phyloP scores from a whole-genome alignment of 92 coral and sea anemone genomes.

The Micromussa lordhowensis region DNA sequence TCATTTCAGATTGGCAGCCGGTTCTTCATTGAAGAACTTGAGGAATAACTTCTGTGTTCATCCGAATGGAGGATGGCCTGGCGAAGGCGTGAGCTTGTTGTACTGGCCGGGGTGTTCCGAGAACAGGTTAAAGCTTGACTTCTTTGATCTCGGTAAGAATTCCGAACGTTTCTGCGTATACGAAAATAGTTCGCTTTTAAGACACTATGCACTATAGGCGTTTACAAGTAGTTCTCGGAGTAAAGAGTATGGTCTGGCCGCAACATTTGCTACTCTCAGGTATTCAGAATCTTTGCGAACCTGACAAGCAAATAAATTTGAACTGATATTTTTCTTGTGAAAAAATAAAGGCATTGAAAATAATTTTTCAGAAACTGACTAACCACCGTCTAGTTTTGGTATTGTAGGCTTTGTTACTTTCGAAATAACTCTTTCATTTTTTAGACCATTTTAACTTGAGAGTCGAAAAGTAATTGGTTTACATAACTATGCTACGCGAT shows the following conservation, averaged over 20 bases:
- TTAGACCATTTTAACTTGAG: too few species aligned
- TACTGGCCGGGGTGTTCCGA: slow-evolving; percentile 45
- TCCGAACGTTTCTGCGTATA: not conserved
- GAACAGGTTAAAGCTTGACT: slow-evolving; percentile 44
- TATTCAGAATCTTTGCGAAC: too few species aligned
- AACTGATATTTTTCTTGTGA: too few species aligned
- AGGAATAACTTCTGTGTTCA: slow-evolving; percentile 54
- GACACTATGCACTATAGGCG: not conserved
- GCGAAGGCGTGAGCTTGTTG: slow-evolving; percentile 25
- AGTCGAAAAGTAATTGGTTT: too few species aligned
- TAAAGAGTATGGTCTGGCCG: not conserved
- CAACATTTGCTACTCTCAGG: too few species aligned
- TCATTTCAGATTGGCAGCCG: slow-evolving; percentile 11
- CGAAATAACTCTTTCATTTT: too few species aligned
- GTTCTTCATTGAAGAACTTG: slow-evolving; percentile 37
- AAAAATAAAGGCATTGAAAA: too few species aligned
- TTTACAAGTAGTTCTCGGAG: not conserved
- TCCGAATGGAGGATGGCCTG: slow-evolving; percentile 44
- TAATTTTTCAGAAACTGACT: too few species aligned
- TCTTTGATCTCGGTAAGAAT: slow-evolving; percentile 45
- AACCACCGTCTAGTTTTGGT: too few species aligned
- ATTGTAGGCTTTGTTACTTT: too few species aligned
- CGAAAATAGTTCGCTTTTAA: not conserved
- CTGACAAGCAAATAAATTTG: too few species aligned
- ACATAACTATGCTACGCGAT: too few species aligned